Evolutionary conservation across 2,888 invertebrate genomes (phyloP).

Genomic region (Rapana venosa): DNA sequence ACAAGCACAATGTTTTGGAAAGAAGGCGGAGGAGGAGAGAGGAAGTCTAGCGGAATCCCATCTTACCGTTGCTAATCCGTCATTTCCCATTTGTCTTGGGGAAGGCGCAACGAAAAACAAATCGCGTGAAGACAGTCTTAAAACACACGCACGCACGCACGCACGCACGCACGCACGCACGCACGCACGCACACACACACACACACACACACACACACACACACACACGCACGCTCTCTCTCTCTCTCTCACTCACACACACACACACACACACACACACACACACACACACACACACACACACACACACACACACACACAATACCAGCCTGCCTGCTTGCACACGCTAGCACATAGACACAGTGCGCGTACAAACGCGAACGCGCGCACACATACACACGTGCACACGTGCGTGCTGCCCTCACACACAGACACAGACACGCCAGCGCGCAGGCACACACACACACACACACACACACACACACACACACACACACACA

Average conservation of each 20-base stretch:
- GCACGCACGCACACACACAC: too few species aligned
- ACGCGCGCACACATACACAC: not conserved
- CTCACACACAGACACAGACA: not conserved
- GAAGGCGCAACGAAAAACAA: too few species aligned
- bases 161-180: not conserved
- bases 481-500: too few species aligned
- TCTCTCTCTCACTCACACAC: not conserved
- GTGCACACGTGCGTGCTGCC: not conserved
- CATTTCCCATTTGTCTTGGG: not conserved
- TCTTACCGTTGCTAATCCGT: too few species aligned
- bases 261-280: slow-evolving; percentile 16
- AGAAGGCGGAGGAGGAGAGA: too few species aligned
- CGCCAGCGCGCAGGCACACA: not conserved
- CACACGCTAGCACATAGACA: not conserved
- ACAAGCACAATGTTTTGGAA: not conserved
- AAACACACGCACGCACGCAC: not conserved
- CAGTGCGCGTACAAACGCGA: not conserved
- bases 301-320: not conserved
- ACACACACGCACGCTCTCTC: not conserved
- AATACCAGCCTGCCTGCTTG: not conserved
- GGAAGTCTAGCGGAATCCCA: too few species aligned
- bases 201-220: too few species aligned
- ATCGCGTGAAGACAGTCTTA: too few species aligned
- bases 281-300: not conserved
- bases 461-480: not conserved